Conservation (phyloP, 2,797 vertebrate species). For the Catharus ustulatus region DNA sequence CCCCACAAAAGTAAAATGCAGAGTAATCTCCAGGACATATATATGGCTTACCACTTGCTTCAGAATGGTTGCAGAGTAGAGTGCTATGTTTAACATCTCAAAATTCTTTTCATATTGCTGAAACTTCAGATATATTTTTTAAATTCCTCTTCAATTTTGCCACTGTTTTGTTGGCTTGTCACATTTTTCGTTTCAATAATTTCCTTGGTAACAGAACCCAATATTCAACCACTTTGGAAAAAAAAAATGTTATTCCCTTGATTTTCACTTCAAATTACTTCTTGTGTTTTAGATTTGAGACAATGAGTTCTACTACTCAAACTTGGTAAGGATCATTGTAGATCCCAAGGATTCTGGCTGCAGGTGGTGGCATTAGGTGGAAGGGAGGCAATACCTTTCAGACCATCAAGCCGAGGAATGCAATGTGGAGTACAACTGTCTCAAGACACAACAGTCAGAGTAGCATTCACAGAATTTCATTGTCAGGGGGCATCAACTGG, state of each 20-base stretch:
- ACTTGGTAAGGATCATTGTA: fast-evolving
- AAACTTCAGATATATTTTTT: background rate
- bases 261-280: background rate
- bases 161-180: background rate
- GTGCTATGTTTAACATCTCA: background rate
- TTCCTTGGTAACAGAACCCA: background rate
- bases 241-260: background rate
- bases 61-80: background rate
- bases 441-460: background rate
- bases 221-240: background rate
- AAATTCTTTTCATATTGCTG: background rate
- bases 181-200: background rate
- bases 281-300: background rate
- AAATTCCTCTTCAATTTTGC: background rate
- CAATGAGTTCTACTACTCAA: background rate
- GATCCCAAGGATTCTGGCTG: background rate
- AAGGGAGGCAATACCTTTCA: background rate
- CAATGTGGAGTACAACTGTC: background rate
- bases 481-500: background rate
- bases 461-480: background rate
- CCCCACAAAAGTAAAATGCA: background rate
- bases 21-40: fast-evolving
- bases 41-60: background rate
- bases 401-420: background rate
- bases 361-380: background rate